Percentiles rank a stretch among this genome's conserved stretches.
phyloP scores from a whole-genome alignment of 2,113 vertebrate genomes.

The Sylvietta virens region DNA sequence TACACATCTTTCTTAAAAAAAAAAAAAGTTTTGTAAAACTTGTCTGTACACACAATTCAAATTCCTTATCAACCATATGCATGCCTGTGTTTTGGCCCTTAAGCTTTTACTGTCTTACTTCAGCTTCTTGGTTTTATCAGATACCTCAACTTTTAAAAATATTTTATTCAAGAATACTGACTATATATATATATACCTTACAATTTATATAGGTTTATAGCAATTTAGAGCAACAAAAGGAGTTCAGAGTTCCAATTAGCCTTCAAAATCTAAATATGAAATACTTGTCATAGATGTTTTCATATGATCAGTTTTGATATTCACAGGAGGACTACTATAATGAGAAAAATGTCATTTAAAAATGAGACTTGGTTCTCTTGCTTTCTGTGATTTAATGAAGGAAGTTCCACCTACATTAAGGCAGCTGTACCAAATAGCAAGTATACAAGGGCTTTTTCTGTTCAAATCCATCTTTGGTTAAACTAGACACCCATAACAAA shows the following conservation, averaged over 20 bases:
- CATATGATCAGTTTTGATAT: background rate
- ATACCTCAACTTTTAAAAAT: background rate
- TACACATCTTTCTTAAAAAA: background rate
- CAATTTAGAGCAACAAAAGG: background rate
- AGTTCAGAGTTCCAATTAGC: background rate
- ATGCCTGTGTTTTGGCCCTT: background rate
- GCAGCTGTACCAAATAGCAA: slow-evolving; percentile 30
- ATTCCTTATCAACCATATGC: background rate
- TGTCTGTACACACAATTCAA: background rate
- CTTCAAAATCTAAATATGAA: background rate
- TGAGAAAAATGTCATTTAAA: slow-evolving; percentile 20
- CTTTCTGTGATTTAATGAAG: background rate
- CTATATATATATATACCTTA: background rate
- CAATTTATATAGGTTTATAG: background rate
- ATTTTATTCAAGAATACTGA: background rate
- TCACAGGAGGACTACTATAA: background rate
- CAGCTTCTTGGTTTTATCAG: background rate
- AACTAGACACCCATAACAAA: slow-evolving; percentile 56
- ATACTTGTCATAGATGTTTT: background rate
- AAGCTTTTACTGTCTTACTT: background rate
- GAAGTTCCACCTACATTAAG: slow-evolving; percentile 38
- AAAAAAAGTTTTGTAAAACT: background rate
- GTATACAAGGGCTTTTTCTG: slow-evolving; percentile 22
- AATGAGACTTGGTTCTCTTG: background rate
- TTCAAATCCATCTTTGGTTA: slow-evolving; percentile 55